Evolutionary conservation across 2,797 vertebrate genomes (phyloP), one percentile per base, ranked within the genome.

Genomic region (Acipenser oxyrinchus): DNA sequence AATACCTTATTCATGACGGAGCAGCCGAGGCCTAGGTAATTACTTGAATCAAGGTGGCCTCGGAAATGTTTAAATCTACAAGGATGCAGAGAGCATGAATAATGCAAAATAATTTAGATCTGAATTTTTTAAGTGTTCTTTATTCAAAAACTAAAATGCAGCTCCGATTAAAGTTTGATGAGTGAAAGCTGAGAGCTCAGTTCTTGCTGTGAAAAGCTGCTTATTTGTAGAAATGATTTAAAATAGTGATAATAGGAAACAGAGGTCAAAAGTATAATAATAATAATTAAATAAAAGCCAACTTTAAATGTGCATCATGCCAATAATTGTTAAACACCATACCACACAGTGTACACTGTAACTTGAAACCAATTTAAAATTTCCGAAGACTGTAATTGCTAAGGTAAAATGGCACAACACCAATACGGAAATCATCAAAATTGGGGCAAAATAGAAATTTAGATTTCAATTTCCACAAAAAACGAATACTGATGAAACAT

Each of bases 81-180:
- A 96, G 95, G 95, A 96, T 93, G 87, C 85, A 89, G 89, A 90
- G 79, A 89, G 82, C 88, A 99, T 99, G 95, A 96, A 98, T 97
- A 97, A 98, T 98, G 94, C 93, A 98, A 89, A 89, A 93, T 94
- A 88, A 98, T 98, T 97, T 97, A 95, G 94, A 97, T 99, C 94
- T 97, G 93, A 93, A 97, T 96, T 95, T 98, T 97, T 97, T 97
- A 95, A 98, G 92, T 94, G 94, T 95, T 94, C 94, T 98, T 98
- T 98, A 97, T 97, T 97, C 86, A 90, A 91, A 94, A 92, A 91
- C 88, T 89, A 93, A 96, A 95, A 95, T 86, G 91, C 86, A 78
- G 89, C 89, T 91, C 83, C 83, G 91, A 98, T 98, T 96, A 99
- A 99, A 98, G 87, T 98, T 98, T 98, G 94, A 99, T 97, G 95